Percentiles rank a stretch among this genome's conserved stretches.
phyloP scores from a whole-genome alignment of 2,797 vertebrate genomes.

The Rallus crepitans region DNA sequence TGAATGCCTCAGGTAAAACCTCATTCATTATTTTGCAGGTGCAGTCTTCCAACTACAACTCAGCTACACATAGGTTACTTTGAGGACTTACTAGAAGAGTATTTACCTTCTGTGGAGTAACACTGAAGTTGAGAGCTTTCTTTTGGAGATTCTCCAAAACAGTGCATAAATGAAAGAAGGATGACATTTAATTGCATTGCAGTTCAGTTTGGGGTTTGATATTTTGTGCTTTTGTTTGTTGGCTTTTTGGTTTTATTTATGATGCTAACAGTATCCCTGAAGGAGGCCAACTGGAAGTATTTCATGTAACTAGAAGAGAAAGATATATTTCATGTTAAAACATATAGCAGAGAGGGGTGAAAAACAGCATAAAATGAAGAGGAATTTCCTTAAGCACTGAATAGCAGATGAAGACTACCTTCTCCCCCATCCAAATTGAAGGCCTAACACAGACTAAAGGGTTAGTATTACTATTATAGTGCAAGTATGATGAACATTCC shows the following conservation, averaged over 20 bases:
- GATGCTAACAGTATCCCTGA: not conserved
- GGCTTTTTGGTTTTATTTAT: not conserved
- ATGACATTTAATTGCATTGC: not conserved
- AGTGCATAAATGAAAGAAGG: not conserved
- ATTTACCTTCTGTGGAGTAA: not conserved
- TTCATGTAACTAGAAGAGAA: conserved; percentile 21
- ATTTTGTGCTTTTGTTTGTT: not conserved
- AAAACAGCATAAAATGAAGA: not conserved
- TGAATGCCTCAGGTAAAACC: not conserved
- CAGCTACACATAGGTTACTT: not conserved
- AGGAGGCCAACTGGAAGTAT: not conserved
- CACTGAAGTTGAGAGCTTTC: not conserved
- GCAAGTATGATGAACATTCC: not conserved
- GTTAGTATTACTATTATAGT: not conserved
- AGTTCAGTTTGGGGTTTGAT: not conserved
- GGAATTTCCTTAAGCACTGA: not conserved
- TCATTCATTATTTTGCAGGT: not conserved
- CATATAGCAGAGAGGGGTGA: not conserved
- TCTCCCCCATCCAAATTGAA: not conserved
- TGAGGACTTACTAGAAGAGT: not conserved
- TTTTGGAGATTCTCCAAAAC: not conserved
- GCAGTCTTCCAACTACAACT: not conserved
- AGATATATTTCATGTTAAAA: not conserved
- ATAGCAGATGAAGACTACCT: not conserved
- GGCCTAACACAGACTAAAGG: not conserved